A percentile compares a stretch with the other conserved stretches of the same genome.
Conservation (phyloP, 2,797 vertebrate genomes). For the Pseudotriccus pelzelni region DNA sequence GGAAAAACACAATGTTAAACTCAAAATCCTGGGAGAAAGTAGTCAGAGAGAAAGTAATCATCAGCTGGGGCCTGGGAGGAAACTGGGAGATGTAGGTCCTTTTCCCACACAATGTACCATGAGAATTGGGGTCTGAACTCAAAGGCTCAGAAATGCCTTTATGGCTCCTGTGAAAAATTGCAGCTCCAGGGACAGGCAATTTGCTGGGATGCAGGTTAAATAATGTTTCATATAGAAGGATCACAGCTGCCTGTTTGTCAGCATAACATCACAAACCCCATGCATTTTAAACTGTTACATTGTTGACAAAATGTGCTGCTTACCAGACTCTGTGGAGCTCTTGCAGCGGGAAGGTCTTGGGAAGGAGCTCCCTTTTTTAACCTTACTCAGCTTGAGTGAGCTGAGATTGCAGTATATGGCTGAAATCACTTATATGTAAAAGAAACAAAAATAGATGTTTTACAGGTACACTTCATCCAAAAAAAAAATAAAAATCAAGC, state of each 20-base stretch:
- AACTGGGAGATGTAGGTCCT: neutral
- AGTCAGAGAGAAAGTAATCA: neutral
- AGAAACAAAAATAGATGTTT: neutral
- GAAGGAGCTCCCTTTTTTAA: neutral
- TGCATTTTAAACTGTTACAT: constrained; percentile 38
- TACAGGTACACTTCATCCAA: neutral
- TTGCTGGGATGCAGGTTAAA: constrained; percentile 41
- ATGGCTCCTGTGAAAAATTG: constrained; percentile 34
- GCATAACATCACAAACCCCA: neutral
- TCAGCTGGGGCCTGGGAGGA: neutral
- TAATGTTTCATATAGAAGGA: constrained; percentile 8
- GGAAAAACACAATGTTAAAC: neutral
- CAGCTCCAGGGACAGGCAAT: constrained; percentile 3
- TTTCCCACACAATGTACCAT: neutral
- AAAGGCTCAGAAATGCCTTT: neutral
- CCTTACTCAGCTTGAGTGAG: neutral
- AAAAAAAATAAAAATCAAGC: neutral
- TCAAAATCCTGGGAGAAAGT: neutral
- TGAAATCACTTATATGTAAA: neutral
- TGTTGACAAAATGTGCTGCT: neutral
- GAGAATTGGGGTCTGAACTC: constrained; percentile 23
- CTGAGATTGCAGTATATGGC: neutral
- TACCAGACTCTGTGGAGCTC: neutral
- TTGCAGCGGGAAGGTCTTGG: neutral
- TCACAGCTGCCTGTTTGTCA: constrained; percentile 28